Base-by-base conservation (phyloP, 2,797 vertebrate species). In the Pseudochaenichthys georgianus region DNA sequence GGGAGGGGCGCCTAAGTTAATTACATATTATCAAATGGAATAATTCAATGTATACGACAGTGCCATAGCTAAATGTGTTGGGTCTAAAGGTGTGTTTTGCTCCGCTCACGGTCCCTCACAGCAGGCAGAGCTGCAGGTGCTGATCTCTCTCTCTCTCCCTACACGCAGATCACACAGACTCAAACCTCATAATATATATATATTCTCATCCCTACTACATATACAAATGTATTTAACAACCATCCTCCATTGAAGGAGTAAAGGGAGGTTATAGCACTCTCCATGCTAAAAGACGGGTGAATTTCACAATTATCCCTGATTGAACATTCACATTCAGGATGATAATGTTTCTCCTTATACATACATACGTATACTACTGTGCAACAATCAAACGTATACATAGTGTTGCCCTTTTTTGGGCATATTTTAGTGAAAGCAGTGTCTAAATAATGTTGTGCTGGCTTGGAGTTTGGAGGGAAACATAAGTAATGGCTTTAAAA, bases 321-420 rank as follows among this genome's bases (percentile, higher is more conserved):
- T 57, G 3, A 31, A 61, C 4, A n/a, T 50, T 15, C 17, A 67
- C 9, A 78, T 55, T 60, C 13, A 73, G 11, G 1, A 41, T 1
- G 4, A 9, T 38, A 38, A 53, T 1, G 2, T 28, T 60, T 75
- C n/a, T 17, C 55, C 13, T 38, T 7, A 38, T 38, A 38, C 8
- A 38, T 38, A 38, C 34, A 41, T n/a, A 43, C 28, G 72, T 41
- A 17, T 1, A 34, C 5, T 13, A 38, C 3, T 66, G 66, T 48
- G 19, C 5, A 64, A 82, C 63, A 71, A 68, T 51, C 45, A 78
- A 59, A 74, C 21, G 62, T 9, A 57, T 15, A 38, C 34, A 38
- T 38, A 34, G 38, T 59, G 19, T 13, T 64, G 17, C 10, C 2
- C 3, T 61, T 46, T 74, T 38, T 13, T 53, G 42, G 19, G 11